Evolutionary conservation across 2,888 invertebrate species (phyloP), one percentile per base, ranked within the genome.

Genomic region (Cantharis rustica): DNA sequence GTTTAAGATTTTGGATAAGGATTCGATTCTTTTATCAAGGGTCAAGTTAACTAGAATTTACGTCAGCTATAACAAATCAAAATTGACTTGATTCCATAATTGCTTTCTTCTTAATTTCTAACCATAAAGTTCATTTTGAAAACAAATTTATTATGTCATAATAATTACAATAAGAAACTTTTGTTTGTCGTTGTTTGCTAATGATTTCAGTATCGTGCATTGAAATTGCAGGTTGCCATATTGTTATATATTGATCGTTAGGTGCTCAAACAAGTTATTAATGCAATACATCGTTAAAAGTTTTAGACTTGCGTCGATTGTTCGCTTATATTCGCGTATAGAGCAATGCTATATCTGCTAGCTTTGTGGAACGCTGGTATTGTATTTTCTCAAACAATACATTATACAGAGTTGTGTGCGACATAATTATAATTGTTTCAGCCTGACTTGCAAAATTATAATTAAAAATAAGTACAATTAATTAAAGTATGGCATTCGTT

Each of bases 231-330:
- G 81, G 82, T 80, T 80, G 78, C 79, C 80, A 84, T 81, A 85
- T 84, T 84, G 85, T 85, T 83, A 82, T 83, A 83, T 86, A 87
- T 87, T 84, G 87, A 87, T 87, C 87, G 84, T 81, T 83, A 81
- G 81, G 84, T 85, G 84, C 86, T 86, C 85, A 85, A 84, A 85
- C 87, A 87, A 88, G 87, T 88, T 88, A 88, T 88, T 88, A 87
- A 87, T 87, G 85, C 86, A 86, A 88, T 88, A 88, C 87, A 87
- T 88, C 88, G 88, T 88, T 88, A 88, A 88, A 78, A 78, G 76
- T 88, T 88, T 88, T 87, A 88, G 87, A 88, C 87, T 88, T 86
- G 87, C 86, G 84, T 85, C 84, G 85, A 87, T 87, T 87, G 86
- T 83, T 83, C 85, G 77, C 75, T 71, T 76, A 79, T 70, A 78